Conservation (phyloP, 2,113 vertebrate genomes). For the Sceloporus undulatus region DNA sequence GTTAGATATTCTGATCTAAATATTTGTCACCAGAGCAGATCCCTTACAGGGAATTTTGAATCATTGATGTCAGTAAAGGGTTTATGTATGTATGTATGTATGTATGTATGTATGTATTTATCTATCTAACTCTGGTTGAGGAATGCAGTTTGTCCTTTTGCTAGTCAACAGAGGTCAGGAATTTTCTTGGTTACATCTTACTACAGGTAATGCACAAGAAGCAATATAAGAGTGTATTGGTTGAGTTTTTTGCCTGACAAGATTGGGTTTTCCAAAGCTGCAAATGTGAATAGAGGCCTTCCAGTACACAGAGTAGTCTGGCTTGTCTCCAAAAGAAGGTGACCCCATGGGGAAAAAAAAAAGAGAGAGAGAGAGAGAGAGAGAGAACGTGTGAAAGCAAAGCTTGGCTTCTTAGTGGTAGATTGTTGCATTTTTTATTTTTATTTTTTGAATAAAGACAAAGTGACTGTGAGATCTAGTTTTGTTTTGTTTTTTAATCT, state of each 20-base stretch:
- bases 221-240: conserved; percentile 34
- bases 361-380: not conserved
- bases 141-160: not conserved
- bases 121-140: not conserved
- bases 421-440: conserved; percentile 33
- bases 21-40: not conserved
- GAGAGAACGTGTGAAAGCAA: not conserved
- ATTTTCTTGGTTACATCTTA: conserved; percentile 44
- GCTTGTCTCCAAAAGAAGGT: conserved; percentile 34
- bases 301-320: conserved; percentile 13
- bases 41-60: conserved; percentile 37
- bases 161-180: conserved; percentile 24
- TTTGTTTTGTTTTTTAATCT: conserved; percentile 53
- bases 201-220: not conserved
- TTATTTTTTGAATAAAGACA: conserved; percentile 32
- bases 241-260: conserved; percentile 30
- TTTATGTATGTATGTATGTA: not conserved
- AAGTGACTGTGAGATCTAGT: conserved; percentile 56
- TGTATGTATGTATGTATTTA: no score
- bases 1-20: not conserved
- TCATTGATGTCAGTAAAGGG: conserved; percentile 51
- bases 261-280: not conserved
- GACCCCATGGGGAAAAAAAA: not conserved
- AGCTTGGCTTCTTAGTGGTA: conserved; percentile 2
- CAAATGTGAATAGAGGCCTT: conserved; percentile 29